Base-by-base conservation (phyloP, 2,797 vertebrate genomes). In the Cuculus canorus region DNA sequence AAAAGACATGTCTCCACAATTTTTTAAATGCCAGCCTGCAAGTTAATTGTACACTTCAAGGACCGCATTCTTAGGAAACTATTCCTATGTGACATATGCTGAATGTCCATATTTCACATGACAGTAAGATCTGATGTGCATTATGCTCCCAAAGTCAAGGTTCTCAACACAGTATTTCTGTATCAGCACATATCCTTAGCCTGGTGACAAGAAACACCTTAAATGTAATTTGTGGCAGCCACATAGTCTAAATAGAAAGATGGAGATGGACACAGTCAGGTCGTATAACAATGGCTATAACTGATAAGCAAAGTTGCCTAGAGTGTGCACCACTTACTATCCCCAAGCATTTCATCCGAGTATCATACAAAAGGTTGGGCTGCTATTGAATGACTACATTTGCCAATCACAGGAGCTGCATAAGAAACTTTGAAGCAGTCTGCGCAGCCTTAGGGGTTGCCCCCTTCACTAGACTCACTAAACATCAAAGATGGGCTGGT, bases 241-340 rank as follows among this genome's bases (percentile, higher is more conserved):
- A 53, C n/a, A 9, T 27, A 54, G 13, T 63, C 37, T 33, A 68
- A 78, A 37, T 1, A 41, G 33, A 60, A 85, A 35, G 52, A 68
- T 18, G 25, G 41, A 82, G 27, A 41, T 33, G 32, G 33, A 57
- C 75, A 72, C 37, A 52, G 2, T 76, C 45, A 68, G 60, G 28
- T 59, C 43, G 48, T 21, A 2, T 43, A 75, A 59, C 12, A 57
- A 17, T 4, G n/a, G 10, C 23, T 93, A 14, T 64, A 78, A 57
- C 21, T 71, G 23, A 4, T 7, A 53, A 10, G 12, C 22, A 25
- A 53, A 50, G 61, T 17, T 61, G 45, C 23, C 37, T 65, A 63
- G 50, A 0, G 0, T 3, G 17, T 19, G 30, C 63, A n/a, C 7
- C 48, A 39, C 3, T 43, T 45, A 68, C 50, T 43, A 39, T 13